Evolutionary conservation across 2,888 invertebrate species (phyloP), one percentile per base, ranked within the genome.

Genomic region (Plebejus melissa): DNA sequence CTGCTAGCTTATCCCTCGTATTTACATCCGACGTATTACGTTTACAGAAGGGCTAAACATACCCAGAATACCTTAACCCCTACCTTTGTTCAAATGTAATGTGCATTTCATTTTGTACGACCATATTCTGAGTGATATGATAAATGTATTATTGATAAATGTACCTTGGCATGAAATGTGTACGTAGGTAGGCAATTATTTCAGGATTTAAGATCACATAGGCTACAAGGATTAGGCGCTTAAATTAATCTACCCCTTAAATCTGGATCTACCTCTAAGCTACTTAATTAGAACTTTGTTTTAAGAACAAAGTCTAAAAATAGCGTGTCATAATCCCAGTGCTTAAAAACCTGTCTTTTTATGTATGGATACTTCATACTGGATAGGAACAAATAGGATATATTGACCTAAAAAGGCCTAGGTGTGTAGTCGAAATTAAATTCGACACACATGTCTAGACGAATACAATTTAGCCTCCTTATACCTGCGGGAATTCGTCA

Each of bases 1-100:
- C 76, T 50, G 76, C 76, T 77, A 79, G 79, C 79, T 78, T 76
- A 79, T 75, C 74, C 76, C 65, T 74, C 75, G 76, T 78, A 77
- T 79, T 78, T 77, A 77, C 77, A 76, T 72, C 76, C 50, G 75
- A 69, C 58, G 77, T 77, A 79, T 74, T 75, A 76, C 75, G 76
- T 74, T 69, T 74, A 74, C 32, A 57, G 69, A 70, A 74, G 72
- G 72, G 72, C 75, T 76, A 74, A 76, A 74, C 65, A 77, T 75
- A 54, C 70, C 41, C 16, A 70, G 54, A 70, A 70, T 57, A 41
- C 57, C 41, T 75, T 28, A 13, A 72, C 50, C 72, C 54, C 54
- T 28, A 71, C 46, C 71, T 72, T 50, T 50, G 72, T 72, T 50
- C 32, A 54, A 36, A 71, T 28, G 9, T 46, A 32, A 36, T 28